These are phyloP conservation scores for Heliconius sara DNA, from an alignment of 2,888 invertebrate species.

Conservation along the genomic window DNA sequence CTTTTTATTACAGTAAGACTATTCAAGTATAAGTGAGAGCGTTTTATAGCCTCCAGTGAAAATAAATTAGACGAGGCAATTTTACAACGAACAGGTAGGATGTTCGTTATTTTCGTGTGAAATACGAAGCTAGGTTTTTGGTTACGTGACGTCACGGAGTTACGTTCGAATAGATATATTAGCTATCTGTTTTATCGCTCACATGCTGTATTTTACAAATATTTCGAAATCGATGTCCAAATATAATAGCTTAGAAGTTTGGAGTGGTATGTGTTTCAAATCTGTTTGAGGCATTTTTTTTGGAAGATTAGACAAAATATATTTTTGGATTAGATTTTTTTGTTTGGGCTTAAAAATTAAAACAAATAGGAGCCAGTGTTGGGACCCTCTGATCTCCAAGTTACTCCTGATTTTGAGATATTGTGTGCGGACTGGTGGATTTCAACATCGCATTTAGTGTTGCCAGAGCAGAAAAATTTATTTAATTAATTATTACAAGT, in stretches of 20 bases:
- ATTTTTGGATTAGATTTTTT: too few relatives aligned
- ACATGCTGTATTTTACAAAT: slow-evolving; percentile 10
- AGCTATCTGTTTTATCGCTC: slow-evolving; percentile 36
- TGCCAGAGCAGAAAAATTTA: too few relatives aligned
- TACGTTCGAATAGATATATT: slow-evolving; percentile 41
- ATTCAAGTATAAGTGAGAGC: slow-evolving; percentile 9
- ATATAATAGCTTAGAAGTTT: neutral
- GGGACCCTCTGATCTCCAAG: too few relatives aligned
- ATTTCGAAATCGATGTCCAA: neutral
- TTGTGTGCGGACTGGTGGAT: too few relatives aligned
- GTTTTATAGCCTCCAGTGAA: slow-evolving; percentile 28
- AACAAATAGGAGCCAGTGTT: too few relatives aligned
- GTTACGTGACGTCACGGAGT: slow-evolving; percentile 40
- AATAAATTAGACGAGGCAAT: slow-evolving; percentile 34
- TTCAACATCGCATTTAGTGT: too few relatives aligned
- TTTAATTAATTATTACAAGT: too few relatives aligned
- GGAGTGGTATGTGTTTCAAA: neutral
- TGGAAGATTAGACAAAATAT: neutral
- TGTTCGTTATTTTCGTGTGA: slow-evolving; percentile 29
- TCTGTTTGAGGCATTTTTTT: neutral
- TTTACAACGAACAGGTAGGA: slow-evolving; percentile 27
- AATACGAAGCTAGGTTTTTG: slow-evolving; percentile 30
- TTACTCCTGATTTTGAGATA: too few relatives aligned
- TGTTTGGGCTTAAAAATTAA: too few relatives aligned
- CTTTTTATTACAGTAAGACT: neutral